Evolutionary conservation across 2,797 vertebrate genomes (phyloP).

Genomic region (Anguilla pacifica): DNA sequence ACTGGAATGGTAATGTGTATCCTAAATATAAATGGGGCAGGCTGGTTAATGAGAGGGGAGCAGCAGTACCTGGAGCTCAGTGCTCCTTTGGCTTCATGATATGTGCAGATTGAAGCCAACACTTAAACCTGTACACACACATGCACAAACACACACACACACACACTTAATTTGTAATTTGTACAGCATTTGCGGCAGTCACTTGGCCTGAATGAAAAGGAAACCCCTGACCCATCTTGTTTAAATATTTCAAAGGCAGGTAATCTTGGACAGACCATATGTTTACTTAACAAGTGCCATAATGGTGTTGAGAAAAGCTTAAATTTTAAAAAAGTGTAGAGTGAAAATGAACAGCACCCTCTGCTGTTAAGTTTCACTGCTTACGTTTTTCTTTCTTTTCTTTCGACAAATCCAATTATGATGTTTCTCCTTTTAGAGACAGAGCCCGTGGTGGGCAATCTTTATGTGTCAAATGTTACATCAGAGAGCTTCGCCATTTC

Average conservation of each 20-base stretch:
- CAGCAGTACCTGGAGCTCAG: background rate
- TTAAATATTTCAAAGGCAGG: background rate
- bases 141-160: too few species aligned
- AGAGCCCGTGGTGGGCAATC: conserved; percentile 79
- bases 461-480: conserved; percentile 83
- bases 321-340: background rate
- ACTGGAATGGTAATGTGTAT: conserved; percentile 1
- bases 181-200: background rate
- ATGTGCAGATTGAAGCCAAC: background rate
- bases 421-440: conserved; percentile 78
- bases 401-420: conserved; percentile 51
- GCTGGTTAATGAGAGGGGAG: background rate
- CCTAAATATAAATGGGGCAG: background rate
- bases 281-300: background rate
- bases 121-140: background rate
- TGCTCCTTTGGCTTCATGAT: background rate
- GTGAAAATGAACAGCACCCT: background rate
- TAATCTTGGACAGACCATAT: background rate
- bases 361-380: background rate
- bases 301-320: background rate
- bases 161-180: too few species aligned
- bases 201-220: background rate
- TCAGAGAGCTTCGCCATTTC: conserved; percentile 87
- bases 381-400: background rate
- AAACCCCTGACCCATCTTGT: background rate